Conservation (phyloP, 2,888 invertebrate species). For the Horisme vitalbata region DNA sequence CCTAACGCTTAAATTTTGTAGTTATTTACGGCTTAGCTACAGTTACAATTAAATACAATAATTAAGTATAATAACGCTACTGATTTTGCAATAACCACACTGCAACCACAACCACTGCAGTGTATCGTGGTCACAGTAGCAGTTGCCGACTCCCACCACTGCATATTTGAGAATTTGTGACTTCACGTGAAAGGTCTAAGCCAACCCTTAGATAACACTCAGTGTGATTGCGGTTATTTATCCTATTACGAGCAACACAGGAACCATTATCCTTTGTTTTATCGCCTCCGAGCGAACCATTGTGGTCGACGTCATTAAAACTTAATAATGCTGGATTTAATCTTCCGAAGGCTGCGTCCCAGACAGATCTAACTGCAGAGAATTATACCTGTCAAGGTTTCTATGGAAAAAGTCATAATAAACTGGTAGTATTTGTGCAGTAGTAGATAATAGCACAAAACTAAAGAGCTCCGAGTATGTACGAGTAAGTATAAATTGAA, state of each 20-base stretch:
- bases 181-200: background rate
- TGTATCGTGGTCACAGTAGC: no score
- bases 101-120: background rate
- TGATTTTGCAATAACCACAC: background rate
- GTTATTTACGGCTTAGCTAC: no score
- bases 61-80: background rate
- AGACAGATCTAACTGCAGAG: constrained; percentile 36
- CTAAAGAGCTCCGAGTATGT: no score
- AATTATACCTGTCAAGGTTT: no score
- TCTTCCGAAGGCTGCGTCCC: constrained; percentile 51
- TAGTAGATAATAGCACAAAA: no score
- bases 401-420: no score
- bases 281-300: constrained; percentile 54
- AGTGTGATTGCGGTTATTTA: constrained; percentile 57
- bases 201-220: constrained; percentile 44
- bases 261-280: constrained; percentile 70
- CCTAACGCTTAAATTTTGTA: no score
- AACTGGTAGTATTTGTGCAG: no score
- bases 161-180: background rate
- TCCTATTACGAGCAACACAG: constrained; percentile 63
- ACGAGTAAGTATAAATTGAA: no score
- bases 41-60: no score
- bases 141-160: no score
- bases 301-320: constrained; percentile 73
- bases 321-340: constrained; percentile 72